Percentiles rank a stretch among this genome's conserved stretches.
These are phyloP conservation scores for Apodemia mormo DNA, from an alignment of 2,888 invertebrate species.

Conservation along the genomic window DNA sequence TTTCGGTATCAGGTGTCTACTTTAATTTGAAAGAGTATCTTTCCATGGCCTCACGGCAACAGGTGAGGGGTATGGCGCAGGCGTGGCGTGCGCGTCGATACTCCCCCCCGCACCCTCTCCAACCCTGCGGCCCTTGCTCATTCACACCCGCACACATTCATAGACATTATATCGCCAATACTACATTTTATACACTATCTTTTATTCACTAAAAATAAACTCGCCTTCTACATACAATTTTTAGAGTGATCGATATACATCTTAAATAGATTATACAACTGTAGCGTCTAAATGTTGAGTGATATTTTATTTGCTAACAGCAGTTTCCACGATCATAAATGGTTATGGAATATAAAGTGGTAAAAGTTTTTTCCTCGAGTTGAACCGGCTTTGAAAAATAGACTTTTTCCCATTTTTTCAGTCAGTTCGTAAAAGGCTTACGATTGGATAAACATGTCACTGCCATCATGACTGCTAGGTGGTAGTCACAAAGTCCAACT, in stretches of 20 bases:
- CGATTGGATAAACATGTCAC: no score
- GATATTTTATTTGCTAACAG: no score
- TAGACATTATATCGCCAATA: conserved; percentile 39
- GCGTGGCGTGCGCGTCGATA: conserved; percentile 76
- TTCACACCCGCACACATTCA: conserved; percentile 68
- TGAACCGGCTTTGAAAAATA: no score
- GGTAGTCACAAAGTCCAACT: no score
- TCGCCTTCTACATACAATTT: not conserved
- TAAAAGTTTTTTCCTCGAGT: no score
- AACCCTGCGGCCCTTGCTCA: conserved; percentile 55
- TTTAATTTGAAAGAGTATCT: conserved; percentile 77
- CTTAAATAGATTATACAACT: not conserved
- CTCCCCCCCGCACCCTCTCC: conserved; percentile 53
- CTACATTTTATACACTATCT: conserved; percentile 20
- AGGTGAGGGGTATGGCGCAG: conserved; percentile 70
- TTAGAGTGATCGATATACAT: conserved; percentile 4
- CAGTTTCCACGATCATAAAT: no score
- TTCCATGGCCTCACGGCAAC: conserved; percentile 78
- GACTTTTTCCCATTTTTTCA: no score
- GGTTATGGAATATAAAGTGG: no score
- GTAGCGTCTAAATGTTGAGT: no score
- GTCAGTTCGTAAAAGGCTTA: no score
- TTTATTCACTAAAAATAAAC: conserved; percentile 11
- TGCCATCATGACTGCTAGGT: no score
- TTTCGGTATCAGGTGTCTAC: conserved; percentile 74